A percentile compares a stretch with the other conserved stretches of the same genome.
Evolutionary conservation across 2,888 invertebrate species (phyloP).

Genomic region (Drosophila rellima): DNA sequence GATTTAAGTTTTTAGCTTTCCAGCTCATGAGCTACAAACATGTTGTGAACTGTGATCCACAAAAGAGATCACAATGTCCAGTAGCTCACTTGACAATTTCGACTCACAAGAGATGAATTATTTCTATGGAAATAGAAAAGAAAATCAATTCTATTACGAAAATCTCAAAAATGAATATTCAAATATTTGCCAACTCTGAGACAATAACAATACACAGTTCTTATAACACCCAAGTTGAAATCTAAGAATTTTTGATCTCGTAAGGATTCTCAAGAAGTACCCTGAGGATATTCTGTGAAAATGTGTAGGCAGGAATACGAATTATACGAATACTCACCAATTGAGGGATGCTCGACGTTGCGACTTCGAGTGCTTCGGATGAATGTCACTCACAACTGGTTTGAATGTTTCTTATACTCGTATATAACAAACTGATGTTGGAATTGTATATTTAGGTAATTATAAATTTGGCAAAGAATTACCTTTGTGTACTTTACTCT

Average conservation of each 20-base stretch:
- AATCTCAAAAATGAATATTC: background rate
- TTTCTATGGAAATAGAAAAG: too few species aligned
- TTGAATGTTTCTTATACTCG: background rate
- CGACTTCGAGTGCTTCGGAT: background rate
- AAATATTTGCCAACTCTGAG: background rate
- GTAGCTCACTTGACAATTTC: too few species aligned
- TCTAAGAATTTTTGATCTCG: background rate
- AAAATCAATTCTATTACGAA: too few species aligned
- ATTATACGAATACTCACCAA: constrained; percentile 8
- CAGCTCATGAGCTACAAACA: too few species aligned
- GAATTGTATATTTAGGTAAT: background rate
- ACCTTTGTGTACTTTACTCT: background rate
- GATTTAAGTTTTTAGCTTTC: too few species aligned
- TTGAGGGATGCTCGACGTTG: background rate
- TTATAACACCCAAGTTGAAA: background rate
- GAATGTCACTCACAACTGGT: background rate
- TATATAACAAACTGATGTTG: background rate
- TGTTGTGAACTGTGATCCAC: too few species aligned
- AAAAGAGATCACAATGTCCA: too few species aligned
- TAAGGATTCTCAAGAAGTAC: background rate
- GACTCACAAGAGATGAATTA: too few species aligned
- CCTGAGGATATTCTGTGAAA: background rate
- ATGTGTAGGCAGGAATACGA: background rate
- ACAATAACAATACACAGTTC: background rate
- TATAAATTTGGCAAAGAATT: background rate